Evolutionary conservation across 2,113 vertebrate species (phyloP), one percentile per base, ranked within the genome.

Genomic region (Corythornis cristatus): DNA sequence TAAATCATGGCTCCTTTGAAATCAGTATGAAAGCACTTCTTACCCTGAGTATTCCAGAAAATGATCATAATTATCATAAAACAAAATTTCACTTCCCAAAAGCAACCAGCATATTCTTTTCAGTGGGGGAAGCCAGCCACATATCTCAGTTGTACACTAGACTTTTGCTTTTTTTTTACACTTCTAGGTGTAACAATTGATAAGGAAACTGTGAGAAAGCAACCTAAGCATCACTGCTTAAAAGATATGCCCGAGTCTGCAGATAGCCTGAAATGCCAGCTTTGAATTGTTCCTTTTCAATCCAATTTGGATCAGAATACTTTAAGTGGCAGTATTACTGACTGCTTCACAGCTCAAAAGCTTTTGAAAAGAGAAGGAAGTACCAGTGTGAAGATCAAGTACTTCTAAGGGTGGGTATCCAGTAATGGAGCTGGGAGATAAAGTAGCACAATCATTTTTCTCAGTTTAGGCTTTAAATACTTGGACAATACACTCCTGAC

Each of bases 11-110:
- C 28, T 87, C 58, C 56, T 94, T 91, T 91, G 82, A 96, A 95
- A 95, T 88, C 71, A 95, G 66, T 90, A 88, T 66, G 80, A 90
- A 95, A 95, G 83, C 43, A 88, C 70, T 79, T 85, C 54, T 89
- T 83, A 83, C 58, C 53, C 61, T 80, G 37, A 89, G 51, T 46
- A 87, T 72, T 60, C 62, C 70, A 91, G 74, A 94, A 93, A 91
- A 75, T 57, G 13, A 29, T 62, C 13, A 6, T 56, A 82, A 85
- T 93, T 95, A 79, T 73, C 25, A 83, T 61, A 91, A 88, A 91
- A 35, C 67, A 57, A 80, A 89, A 84, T 45, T 83, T 66, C 35
- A 72, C 64, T 95, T 91, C 50, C 66, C 11, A 14, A 86, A 89
- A 82, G n/a, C 53, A 77, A 58, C 7, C 60, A 19, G 6, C 21